Base-by-base conservation (phyloP, 2,888 invertebrate species). In the Lepeophtheirus nordmannii region DNA sequence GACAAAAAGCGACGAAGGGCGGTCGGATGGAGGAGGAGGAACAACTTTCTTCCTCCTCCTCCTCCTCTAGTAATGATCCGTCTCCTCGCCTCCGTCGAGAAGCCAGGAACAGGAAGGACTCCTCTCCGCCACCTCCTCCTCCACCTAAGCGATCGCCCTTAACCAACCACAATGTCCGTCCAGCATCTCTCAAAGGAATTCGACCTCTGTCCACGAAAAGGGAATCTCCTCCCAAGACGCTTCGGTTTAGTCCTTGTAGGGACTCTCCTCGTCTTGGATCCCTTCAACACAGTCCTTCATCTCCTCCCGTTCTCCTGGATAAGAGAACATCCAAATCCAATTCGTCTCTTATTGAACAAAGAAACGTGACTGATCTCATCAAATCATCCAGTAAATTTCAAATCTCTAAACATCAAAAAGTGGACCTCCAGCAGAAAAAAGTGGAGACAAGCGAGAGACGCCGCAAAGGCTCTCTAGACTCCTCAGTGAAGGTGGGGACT, bases 1-100 rank as follows among this genome's bases (percentile, higher is more conserved):
- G 61, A 37, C 61, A 61, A 8, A 61, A 61, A 38, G 61, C 23
- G 30, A 30, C 61, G 1, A 61, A 61, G 61, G 61, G 61, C 61
- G n/a, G 37, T 22, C 38, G 23, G 23, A 30, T 30, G n/a, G 38
- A 37, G n/a, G 61, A 61, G 61, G 23, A 61, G 38, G 20, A 58
- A 9, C 53, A 53, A 53, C 53, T n/a, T n/a, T 53, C n/a, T 3
- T 53, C n/a, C 53, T 53, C 53, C 53, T 53, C 53, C n/a, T 53
- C 17, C 53, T 17, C 53, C 53, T 17, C 17, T n/a, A 20, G 23
- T 22, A 20, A 58, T 58, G 58, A 58, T 30, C 30, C 30, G 30
- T 30, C 30, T 30, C 30, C 30, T 30, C 30, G 30, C 3, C 2
- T 30, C 5, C 22, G 58, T 10, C 22, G 58, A 58, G 22, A 14